phyloP scores from a whole-genome alignment of 2,888 invertebrate species.

The Coronaproctus castanopsis region DNA sequence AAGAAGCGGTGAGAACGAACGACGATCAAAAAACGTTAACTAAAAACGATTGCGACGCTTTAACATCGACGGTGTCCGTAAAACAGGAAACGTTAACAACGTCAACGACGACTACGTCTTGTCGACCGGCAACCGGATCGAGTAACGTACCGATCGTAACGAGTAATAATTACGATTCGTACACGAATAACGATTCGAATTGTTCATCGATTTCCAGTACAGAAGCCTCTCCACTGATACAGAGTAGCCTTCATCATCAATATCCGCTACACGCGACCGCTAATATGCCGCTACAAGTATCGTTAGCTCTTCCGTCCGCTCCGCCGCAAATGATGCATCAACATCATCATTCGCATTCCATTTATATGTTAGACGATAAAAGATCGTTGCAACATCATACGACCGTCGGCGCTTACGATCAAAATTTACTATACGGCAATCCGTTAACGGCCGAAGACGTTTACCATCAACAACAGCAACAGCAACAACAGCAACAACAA shows the following conservation, averaged over 20 bases:
- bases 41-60: slow-evolving; percentile 34
- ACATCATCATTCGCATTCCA: slow-evolving; percentile 34
- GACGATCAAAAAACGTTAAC: slow-evolving; percentile 32
- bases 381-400: slow-evolving; percentile 21
- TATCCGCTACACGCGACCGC: slow-evolving; percentile 13
- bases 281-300: slow-evolving; percentile 30
- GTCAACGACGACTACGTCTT: slow-evolving; percentile 12
- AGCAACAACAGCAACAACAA: neutral
- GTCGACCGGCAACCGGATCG: slow-evolving; percentile 14
- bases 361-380: slow-evolving; percentile 32
- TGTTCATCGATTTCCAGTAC: slow-evolving; percentile 46
- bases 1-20: slow-evolving; percentile 17
- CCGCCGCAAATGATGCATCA: slow-evolving; percentile 23
- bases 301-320: slow-evolving; percentile 23
- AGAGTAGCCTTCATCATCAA: slow-evolving; percentile 27
- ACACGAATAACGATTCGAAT: slow-evolving; percentile 47
- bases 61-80: no score
- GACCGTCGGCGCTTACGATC: slow-evolving; percentile 16
- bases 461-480: slow-evolving; percentile 24
- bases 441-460: slow-evolving; percentile 24
- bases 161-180: slow-evolving; percentile 38
- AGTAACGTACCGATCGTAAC: slow-evolving; percentile 15
- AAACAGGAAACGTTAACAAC: slow-evolving; percentile 2
- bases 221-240: slow-evolving; percentile 32
- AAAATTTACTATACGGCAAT: slow-evolving; percentile 15